Base-by-base conservation (phyloP, 2,888 invertebrate genomes). In the Tribolium freemani region DNA sequence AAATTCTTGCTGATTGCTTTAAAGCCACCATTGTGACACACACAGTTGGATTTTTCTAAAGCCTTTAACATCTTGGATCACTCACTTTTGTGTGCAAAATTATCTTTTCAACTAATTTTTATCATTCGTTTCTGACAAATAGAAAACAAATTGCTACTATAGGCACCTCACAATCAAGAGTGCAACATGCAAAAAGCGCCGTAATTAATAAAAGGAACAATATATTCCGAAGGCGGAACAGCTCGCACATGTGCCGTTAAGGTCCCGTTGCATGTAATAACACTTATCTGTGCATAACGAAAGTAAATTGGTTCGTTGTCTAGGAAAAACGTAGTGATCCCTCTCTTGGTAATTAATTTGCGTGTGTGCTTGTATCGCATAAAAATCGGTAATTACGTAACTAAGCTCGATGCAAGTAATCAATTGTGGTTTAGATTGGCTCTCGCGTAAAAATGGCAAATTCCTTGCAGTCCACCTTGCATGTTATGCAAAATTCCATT, bases 401-500 rank as follows among this genome's bases (percentile, higher is more conserved):
- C 56, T 54, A 54, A 69, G 53, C 61, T 60, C 48, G 11, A 48
- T 3, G 53, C 50, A 60, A 66, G 71, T 44, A 64, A 71, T 71
- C 71, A 71, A 71, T 71, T 71, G 71, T 66, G 66, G 63, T 53
- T 69, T 56, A 60, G 69, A 69, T 69, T 51, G 53, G 58, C 58
- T 21, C 6, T 1, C 48, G 60, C 48, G 64, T n/a, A 66, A 71
- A 71, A 71, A 71, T 57, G 13, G 50, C 11, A 38, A 71, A 71
- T 71, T 71, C 71, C 71, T 10, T 45, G 54, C 64, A 51, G 44
- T 71, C 56, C 61, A 61, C 71, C 64, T 66, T 61, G 71, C 71
- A 71, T 71, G 71, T 71, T 71, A 71, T 71, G 71, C 71, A 71
- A 71, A 71, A 71, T 71, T 71, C 71, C 71, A 31, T 71, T 71